Percentiles rank a stretch among this genome's conserved stretches.
phyloP scores from a whole-genome alignment of 2,888 invertebrate species.

The Candidula unifasciata region DNA sequence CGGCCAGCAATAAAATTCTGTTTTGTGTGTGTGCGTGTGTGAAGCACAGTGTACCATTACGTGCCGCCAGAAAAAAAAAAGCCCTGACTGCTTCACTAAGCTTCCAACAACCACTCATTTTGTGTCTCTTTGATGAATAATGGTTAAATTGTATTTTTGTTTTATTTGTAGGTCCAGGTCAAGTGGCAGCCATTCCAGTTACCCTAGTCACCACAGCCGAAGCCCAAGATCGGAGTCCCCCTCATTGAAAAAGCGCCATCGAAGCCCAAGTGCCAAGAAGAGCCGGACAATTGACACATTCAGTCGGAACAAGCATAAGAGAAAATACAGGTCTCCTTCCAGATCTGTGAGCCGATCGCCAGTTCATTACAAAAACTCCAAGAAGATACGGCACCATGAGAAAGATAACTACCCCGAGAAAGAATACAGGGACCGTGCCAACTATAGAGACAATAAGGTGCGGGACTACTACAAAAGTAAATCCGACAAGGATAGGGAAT shows the following conservation, averaged over 20 bases:
- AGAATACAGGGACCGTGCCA: constrained; percentile 40
- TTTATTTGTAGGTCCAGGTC: constrained; percentile 40
- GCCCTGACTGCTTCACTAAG: too few species aligned
- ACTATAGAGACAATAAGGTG: constrained; percentile 44
- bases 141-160: background rate
- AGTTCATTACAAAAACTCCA: constrained; percentile 56
- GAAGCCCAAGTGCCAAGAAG: constrained; percentile 61
- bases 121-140: too few species aligned
- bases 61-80: too few species aligned
- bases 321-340: constrained; percentile 56
- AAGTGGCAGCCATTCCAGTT: constrained; percentile 56
- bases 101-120: too few species aligned
- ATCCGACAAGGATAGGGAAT: constrained; percentile 47
- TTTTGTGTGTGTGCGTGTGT: too few species aligned
- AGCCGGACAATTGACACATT: constrained; percentile 60
- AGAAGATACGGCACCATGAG: constrained; percentile 41
- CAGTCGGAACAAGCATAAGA: constrained; percentile 63
- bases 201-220: constrained; percentile 59
- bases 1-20: too few species aligned
- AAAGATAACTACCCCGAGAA: constrained; percentile 52
- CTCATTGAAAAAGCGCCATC: constrained; percentile 55
- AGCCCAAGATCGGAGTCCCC: constrained; percentile 61
- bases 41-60: too few species aligned
- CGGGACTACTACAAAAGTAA: constrained; percentile 43
- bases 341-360: constrained; percentile 61